phyloP scores from a whole-genome alignment of 2,797 vertebrate genomes.

The Acrossocheilus wenchowensis region DNA sequence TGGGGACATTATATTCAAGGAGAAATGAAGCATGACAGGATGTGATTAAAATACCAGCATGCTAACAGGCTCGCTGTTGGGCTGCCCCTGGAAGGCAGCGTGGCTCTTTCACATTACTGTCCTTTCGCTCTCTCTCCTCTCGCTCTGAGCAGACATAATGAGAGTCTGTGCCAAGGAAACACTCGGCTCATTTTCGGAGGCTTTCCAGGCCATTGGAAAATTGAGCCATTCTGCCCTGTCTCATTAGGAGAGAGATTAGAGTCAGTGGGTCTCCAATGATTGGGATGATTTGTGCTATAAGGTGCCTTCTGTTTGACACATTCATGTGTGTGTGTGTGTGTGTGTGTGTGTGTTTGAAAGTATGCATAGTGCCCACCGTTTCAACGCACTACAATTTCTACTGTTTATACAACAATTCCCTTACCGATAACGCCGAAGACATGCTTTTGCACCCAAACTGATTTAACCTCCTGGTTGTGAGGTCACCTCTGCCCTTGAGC shows the following conservation, averaged over 20 bases:
- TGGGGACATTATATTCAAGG: slow-evolving; percentile 48
- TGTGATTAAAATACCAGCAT: slow-evolving; percentile 65
- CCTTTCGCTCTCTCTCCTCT: slow-evolving; percentile 32
- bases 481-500: slow-evolving; percentile 57
- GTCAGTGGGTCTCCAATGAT: slow-evolving; percentile 57
- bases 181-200: slow-evolving; percentile 61
- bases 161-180: slow-evolving; percentile 60
- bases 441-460: slow-evolving; percentile 46
- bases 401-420: slow-evolving; percentile 49
- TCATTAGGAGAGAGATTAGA: slow-evolving; percentile 63
- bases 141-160: slow-evolving; percentile 54
- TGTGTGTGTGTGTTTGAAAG: slow-evolving; percentile 31
- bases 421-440: slow-evolving; percentile 26
- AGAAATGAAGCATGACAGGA: slow-evolving; percentile 63
- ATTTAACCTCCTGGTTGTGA: slow-evolving; percentile 54
- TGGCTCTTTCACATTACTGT: slow-evolving; percentile 48
- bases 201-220: slow-evolving; percentile 64
- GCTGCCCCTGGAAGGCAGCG: slow-evolving; percentile 48
- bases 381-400: slow-evolving; percentile 18
- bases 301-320: slow-evolving; percentile 53
- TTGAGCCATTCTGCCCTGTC: slow-evolving; percentile 61
- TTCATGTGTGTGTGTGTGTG: slow-evolving; percentile 31
- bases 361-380: neutral
- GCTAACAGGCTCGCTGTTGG: slow-evolving; percentile 49
- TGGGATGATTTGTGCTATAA: slow-evolving; percentile 57